Evolutionary conservation across 2,113 vertebrate genomes (phyloP), one percentile per base, ranked within the genome.

Genomic region (Callocephalon fimbriatum): DNA sequence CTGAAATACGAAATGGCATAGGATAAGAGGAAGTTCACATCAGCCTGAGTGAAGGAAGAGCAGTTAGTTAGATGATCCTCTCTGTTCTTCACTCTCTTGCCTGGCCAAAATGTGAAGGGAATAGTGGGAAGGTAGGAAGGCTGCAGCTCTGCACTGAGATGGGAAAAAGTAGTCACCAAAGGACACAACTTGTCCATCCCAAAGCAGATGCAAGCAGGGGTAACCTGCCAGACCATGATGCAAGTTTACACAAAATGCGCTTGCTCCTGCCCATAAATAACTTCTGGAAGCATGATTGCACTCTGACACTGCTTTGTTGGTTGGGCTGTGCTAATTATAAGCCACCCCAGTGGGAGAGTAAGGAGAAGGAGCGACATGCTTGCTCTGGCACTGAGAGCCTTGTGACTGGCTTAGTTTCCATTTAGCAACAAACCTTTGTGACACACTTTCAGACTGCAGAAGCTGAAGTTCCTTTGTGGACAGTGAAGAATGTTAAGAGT

Each of bases 391-490:
- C 29, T 0, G 4, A 65, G 38, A 74, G 35, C 44, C 70, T 48
- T 92, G 61, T 59, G 54, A 53, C 1, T 2, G 21, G 15, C 23
- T 85, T 18, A 5, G 16, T 58, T 76, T 81, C 48, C 0, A 0
- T 62, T 75, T 80, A 38, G 50, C 65, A 90, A 7, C 45, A 90
- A 74, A 66, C 7, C 5, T 62, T 48, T 85, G 54, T 15, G 21
- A 32, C 58, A 42, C n/a, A 29, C 12, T 74, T 80, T 63, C 42
- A 74, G 37, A 70, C 16, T 0, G 0, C 15, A 31, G 65, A 85
- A 88, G 65, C 73, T 84, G 37, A 16, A 87, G 81, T 38, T 81
- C 47, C 50, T 62, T 62, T 62, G 50, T 40, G 61, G 37, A 50
- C n/a, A 38, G 47, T 12, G 38, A 51, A 31, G 80, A 77, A 80